These are phyloP conservation scores for Parnassius mnemosyne DNA, from an alignment of 2,888 invertebrate species.

Conservation along the genomic window DNA sequence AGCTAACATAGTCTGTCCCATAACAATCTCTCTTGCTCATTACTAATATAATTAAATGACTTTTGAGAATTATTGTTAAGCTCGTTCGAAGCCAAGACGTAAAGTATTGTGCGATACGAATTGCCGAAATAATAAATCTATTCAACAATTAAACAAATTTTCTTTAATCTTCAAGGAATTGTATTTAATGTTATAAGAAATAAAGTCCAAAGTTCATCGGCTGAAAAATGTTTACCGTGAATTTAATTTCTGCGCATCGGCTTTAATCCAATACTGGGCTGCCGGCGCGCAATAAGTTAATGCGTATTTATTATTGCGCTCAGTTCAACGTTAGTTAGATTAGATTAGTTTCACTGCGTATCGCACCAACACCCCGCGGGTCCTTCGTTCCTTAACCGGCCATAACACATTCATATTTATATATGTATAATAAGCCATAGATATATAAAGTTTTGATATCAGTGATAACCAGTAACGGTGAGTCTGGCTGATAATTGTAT, in stretches of 20 bases:
- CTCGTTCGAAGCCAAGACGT: conserved; percentile 19
- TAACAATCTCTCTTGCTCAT: not conserved
- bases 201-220: conserved; percentile 10
- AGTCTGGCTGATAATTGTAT: no score
- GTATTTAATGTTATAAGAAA: conserved; percentile 7
- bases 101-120: conserved; percentile 22
- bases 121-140: conserved; percentile 27
- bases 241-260: conserved; percentile 29
- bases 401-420: conserved; percentile 5
- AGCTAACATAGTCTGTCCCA: no score
- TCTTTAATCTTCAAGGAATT: conserved; percentile 2
- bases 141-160: conserved; percentile 4
- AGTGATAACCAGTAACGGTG: no score
- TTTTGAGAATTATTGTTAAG: conserved; percentile 17
- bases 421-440: not conserved
- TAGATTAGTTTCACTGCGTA: conserved; percentile 58
- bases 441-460: no score
- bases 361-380: conserved; percentile 47
- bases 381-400: conserved; percentile 5
- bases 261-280: conserved; percentile 41
- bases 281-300: conserved; percentile 50
- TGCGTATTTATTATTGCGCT: conserved; percentile 56
- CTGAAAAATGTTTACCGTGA: conserved; percentile 3
- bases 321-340: conserved; percentile 50
- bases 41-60: conserved; percentile 19